Evolutionary conservation across 2,888 invertebrate genomes (phyloP).

Genomic region (Netelia inedita): DNA sequence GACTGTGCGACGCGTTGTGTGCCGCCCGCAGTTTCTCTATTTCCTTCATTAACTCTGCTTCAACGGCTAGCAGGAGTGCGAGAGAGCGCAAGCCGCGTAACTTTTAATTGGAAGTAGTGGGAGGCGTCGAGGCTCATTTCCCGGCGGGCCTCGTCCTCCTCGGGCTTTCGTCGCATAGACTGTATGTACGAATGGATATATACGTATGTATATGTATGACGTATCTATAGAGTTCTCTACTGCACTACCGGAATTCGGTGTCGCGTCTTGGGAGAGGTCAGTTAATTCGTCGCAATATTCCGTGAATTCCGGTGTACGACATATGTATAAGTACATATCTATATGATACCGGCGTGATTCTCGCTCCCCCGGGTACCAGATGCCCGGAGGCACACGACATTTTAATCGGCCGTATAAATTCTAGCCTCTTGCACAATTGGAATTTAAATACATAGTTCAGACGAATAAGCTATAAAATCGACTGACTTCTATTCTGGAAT

Average conservation of each 20-base stretch:
- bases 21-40: slow-evolving; percentile 80
- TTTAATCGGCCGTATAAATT: slow-evolving; percentile 65
- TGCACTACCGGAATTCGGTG: slow-evolving; percentile 75
- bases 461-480: too few species aligned
- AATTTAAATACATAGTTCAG: slow-evolving; percentile 9
- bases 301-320: slow-evolving; percentile 56
- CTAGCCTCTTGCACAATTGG: slow-evolving; percentile 1
- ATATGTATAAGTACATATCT: not conserved
- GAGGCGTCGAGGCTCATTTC: slow-evolving; percentile 83
- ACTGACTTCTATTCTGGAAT: too few species aligned
- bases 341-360: slow-evolving; percentile 27
- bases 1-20: slow-evolving; percentile 45
- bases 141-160: slow-evolving; percentile 76
- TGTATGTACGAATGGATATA: slow-evolving; percentile 22
- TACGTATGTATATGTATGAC: not conserved
- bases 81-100: slow-evolving; percentile 76
- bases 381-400: slow-evolving; percentile 53
- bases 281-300: slow-evolving; percentile 79
- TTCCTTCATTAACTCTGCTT: slow-evolving; percentile 84
- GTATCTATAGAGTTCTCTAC: slow-evolving; percentile 11
- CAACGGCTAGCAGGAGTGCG: slow-evolving; percentile 74
- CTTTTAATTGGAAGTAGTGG: slow-evolving; percentile 85
- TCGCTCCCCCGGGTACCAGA: slow-evolving; percentile 48
- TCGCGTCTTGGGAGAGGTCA: slow-evolving; percentile 81
- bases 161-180: slow-evolving; percentile 34